Base-by-base conservation (phyloP, 2,888 invertebrate species). In the Eulithis prunata region DNA sequence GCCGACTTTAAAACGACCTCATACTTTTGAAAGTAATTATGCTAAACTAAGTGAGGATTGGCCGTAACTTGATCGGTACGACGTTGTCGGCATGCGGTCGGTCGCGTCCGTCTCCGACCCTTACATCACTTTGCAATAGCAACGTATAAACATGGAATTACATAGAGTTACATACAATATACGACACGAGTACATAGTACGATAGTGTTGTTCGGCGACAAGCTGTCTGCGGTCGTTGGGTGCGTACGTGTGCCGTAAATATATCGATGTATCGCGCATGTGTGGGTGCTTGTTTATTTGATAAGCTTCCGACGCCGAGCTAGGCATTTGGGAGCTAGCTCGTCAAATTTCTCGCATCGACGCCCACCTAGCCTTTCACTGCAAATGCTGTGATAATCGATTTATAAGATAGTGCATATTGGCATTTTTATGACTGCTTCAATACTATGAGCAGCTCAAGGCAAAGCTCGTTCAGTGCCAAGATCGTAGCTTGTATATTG, bases 151-250 rank as follows among this genome's bases (percentile, higher is more conserved):
- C 88, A 86, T 87, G 85, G 82, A 82, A 88, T 88, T 87, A 88
- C 85, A 86, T 86, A 82, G 82, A 81, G 78, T 80, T 84, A 83
- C 82, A 84, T 86, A 84, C 78, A 78, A 70, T 75, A 81, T 83
- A 86, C 80, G 78, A 68, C 86, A 87, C 81, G 10, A 41, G 81
- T 89, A 89, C 83, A 84, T 88, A 88, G 84, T 83, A 85, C 82
- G 87, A 89, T 91, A 89, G 87, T 83, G 88, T 81, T 87, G 88
- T 89, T 89, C 87, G 90, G 93, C 93, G 93, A 93, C 93, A 92
- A 81, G 90, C 93, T 86, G 93, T 93, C 93, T 93, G 92, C 88
- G 84, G 64, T 73, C 85, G 87, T 76, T 84, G 82, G 82, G 79
- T 86, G 83, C 83, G 86, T 78, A 83, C 82, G 89, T 90, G 88